Percentiles rank a stretch among this genome's conserved stretches.
Conservation (phyloP, 2,888 invertebrate species). For the Xanthorhoe designata region DNA sequence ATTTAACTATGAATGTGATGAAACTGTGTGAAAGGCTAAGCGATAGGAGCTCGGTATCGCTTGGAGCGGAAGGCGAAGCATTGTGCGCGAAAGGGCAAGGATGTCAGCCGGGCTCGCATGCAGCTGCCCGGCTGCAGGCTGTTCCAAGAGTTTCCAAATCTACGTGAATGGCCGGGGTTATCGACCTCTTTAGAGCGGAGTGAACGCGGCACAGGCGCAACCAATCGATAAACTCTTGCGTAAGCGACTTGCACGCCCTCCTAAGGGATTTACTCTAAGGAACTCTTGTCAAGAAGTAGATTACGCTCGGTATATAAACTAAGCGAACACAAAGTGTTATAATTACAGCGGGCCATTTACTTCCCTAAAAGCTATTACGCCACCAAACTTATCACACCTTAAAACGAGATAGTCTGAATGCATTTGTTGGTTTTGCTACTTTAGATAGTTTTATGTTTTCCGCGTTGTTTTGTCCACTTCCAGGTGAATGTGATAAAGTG, state of each 20-base stretch:
- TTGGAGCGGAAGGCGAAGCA: conserved; percentile 44
- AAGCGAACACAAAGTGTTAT: conserved; percentile 49
- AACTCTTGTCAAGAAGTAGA: conserved; percentile 50
- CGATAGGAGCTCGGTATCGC: conserved; percentile 34
- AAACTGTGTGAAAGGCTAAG: conserved; percentile 41
- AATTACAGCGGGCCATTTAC: conserved; percentile 55
- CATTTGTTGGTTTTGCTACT: conserved; percentile 32
- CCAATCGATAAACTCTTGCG: conserved; percentile 78
- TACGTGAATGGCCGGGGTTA: conserved; percentile 74
- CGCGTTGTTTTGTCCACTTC: conserved; percentile 29
- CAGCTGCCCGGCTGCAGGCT: conserved; percentile 55
- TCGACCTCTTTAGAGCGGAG: conserved; percentile 72
- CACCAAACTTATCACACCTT: conserved; percentile 41
- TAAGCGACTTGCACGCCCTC: conserved; percentile 72
- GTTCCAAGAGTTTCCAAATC: conserved; percentile 67
- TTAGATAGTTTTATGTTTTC: conserved; percentile 25
- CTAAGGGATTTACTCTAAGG: conserved; percentile 67
- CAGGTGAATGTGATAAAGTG: conserved; percentile 22
- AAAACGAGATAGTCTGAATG: conserved; percentile 38
- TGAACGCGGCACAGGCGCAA: conserved; percentile 70
- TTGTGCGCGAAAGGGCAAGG: conserved; percentile 52
- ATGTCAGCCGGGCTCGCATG: conserved; percentile 59
- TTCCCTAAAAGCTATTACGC: conserved; percentile 60
- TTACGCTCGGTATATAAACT: conserved; percentile 42
- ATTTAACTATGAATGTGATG: conserved; percentile 37